Percentiles rank a stretch among this genome's conserved stretches.
These are phyloP conservation scores for Heliangelus exortis DNA, from an alignment of 2,797 vertebrate species.

Conservation along the genomic window DNA sequence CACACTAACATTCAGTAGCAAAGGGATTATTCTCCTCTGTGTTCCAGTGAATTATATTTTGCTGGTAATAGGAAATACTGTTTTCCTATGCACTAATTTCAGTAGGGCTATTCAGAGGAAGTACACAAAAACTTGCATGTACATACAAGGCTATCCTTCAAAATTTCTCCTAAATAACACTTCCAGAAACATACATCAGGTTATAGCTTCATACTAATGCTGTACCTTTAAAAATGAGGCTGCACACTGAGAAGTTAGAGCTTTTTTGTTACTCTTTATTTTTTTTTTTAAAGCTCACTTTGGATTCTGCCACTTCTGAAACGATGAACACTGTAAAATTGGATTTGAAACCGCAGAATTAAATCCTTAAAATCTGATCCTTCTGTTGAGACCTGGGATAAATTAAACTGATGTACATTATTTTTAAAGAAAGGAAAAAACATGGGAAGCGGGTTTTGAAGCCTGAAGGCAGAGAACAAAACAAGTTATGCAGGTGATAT, in stretches of 20 bases:
- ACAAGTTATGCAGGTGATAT: conserved; percentile 83
- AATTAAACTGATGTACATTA: conserved; percentile 84
- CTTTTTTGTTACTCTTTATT: background rate
- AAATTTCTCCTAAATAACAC: background rate
- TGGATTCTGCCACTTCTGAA: conserved; percentile 79
- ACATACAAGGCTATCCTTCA: background rate
- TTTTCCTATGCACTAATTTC: background rate
- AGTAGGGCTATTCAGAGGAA: background rate
- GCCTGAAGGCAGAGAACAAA: conserved; percentile 82
- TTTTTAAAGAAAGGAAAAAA: conserved; percentile 80
- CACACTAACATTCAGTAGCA: background rate
- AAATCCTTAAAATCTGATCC: conserved; percentile 82
- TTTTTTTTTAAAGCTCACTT: conserved; percentile 23
- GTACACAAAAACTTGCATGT: background rate
- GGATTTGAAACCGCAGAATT: conserved; percentile 82
- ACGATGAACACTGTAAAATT: conserved; percentile 80
- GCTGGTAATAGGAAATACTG: background rate
- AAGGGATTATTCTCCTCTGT: background rate
- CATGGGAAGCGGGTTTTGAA: conserved; percentile 78
- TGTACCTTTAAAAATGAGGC: background rate
- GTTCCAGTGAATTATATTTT: background rate
- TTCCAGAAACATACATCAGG: conserved; percentile 37
- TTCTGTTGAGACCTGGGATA: conserved; percentile 84
- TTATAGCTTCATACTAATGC: conserved; percentile 27
- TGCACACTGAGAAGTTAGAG: conserved; percentile 9